phyloP scores from a whole-genome alignment of 2,797 vertebrate species.

The Lateolabrax maculatus region DNA sequence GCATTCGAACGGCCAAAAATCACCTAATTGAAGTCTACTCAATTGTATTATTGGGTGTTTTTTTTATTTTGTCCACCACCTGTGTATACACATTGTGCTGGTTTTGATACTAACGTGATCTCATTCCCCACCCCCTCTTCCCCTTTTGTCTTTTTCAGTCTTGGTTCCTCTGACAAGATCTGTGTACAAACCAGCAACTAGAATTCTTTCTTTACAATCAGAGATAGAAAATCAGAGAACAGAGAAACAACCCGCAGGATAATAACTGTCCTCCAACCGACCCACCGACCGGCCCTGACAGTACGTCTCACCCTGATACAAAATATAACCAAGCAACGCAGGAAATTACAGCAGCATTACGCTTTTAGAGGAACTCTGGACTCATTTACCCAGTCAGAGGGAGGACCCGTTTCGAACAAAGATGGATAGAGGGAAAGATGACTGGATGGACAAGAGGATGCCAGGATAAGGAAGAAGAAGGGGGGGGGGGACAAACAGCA shows the following conservation, averaged over 20 bases:
- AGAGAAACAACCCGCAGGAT: constrained; percentile 75
- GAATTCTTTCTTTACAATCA: constrained; percentile 85
- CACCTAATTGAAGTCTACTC: too few species aligned
- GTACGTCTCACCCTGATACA: constrained; percentile 65
- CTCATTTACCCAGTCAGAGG: constrained; percentile 70
- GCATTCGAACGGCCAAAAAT: background rate
- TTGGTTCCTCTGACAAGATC: constrained; percentile 98
- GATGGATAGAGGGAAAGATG: constrained; percentile 62
- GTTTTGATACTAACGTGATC: constrained; percentile 22
- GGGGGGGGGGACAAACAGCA: constrained; percentile 46
- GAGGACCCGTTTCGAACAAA: constrained; percentile 67
- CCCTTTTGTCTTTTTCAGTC: constrained; percentile 86
- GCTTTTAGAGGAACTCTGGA: constrained; percentile 80
- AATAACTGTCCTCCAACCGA: constrained; percentile 72
- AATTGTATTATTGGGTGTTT: background rate
- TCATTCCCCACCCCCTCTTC: background rate
- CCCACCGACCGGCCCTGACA: constrained; percentile 70
- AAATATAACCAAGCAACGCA: constrained; percentile 70
- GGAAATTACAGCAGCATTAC: constrained; percentile 71
- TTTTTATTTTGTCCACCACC: background rate
- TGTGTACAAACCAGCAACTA: constrained; percentile 85
- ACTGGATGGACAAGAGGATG: constrained; percentile 69
- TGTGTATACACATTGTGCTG: background rate
- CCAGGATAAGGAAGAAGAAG: constrained; percentile 41
- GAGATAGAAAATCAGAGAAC: constrained; percentile 80